These are phyloP conservation scores for Agonopterix alstromeriana DNA, from an alignment of 2,888 invertebrate species.

Conservation along the genomic window DNA sequence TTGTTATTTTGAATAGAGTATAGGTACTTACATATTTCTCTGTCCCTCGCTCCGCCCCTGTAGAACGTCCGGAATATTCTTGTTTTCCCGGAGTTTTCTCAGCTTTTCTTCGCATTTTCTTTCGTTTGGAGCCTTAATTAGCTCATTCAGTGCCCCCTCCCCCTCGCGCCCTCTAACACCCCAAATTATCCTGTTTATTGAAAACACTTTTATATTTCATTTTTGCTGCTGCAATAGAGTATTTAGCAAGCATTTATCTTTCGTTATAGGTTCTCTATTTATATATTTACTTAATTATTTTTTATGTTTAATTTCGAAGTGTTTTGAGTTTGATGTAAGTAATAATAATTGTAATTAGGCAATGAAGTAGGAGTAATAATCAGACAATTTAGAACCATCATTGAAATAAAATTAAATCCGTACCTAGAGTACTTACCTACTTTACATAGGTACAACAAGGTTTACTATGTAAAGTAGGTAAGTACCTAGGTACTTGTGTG, in stretches of 20 bases:
- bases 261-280: constrained; percentile 11
- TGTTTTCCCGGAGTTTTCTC: constrained; percentile 73
- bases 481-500: too few species aligned
- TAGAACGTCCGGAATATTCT: constrained; percentile 61
- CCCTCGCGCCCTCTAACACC: constrained; percentile 22
- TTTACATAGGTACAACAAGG: too few species aligned
- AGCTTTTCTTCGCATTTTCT: constrained; percentile 73
- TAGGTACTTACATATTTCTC: too few species aligned
- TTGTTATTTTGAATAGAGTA: too few species aligned
- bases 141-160: constrained; percentile 62
- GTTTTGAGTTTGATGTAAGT: too few species aligned
- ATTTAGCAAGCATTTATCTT: constrained; percentile 53
- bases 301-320: too few species aligned
- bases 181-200: constrained; percentile 71
- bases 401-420: too few species aligned
- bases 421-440: too few species aligned
- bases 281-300: background rate
- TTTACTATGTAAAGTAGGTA: too few species aligned
- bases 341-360: too few species aligned
- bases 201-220: constrained; percentile 69
- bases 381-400: too few species aligned
- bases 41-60: constrained; percentile 30
- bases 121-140: constrained; percentile 72
- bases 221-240: constrained; percentile 51
- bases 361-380: too few species aligned